Percentiles rank a stretch among this genome's conserved stretches.
Conservation (phyloP, 1,140 invertebrate species). For the Diploscapter pachys region DNA sequence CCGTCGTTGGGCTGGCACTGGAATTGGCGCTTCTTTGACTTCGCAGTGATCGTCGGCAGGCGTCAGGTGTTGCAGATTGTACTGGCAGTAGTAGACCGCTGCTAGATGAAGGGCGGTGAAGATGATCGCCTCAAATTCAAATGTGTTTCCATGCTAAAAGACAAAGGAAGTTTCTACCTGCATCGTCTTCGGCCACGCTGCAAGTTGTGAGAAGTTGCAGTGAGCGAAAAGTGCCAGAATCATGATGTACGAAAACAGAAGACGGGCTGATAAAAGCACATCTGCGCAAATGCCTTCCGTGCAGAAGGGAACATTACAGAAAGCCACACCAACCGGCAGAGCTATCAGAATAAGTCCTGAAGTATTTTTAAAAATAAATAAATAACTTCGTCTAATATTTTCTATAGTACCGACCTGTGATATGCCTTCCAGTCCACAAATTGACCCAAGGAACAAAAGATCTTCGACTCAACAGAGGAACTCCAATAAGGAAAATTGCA, state of each 20-base stretch:
- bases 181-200: slow-evolving; percentile 87
- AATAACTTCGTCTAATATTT: slow-evolving; percentile 20
- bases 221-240: slow-evolving; percentile 53
- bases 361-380: background rate
- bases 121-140: slow-evolving; percentile 13
- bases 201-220: slow-evolving; percentile 71
- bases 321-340: slow-evolving; percentile 76
- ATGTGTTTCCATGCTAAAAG: no score
- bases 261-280: slow-evolving; percentile 28
- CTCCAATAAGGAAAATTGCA: slow-evolving; percentile 47
- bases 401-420: slow-evolving; percentile 67
- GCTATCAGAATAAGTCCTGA: slow-evolving; percentile 69
- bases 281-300: slow-evolving; percentile 16
- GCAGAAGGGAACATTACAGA: slow-evolving; percentile 67
- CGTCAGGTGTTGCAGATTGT: slow-evolving; percentile 2
- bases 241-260: slow-evolving; percentile 50
- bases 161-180: background rate
- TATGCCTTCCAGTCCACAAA: slow-evolving; percentile 82
- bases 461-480: slow-evolving; percentile 44
- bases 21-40: background rate
- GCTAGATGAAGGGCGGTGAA: slow-evolving; percentile 14
- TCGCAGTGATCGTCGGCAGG: background rate
- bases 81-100: slow-evolving; percentile 24
- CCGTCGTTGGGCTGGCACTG: slow-evolving; percentile 57
- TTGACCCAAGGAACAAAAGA: slow-evolving; percentile 52